Evolutionary conservation across 1,140 invertebrate genomes (phyloP), one percentile per base, ranked within the genome.

Genomic region (Neodiprion fabricii): DNA sequence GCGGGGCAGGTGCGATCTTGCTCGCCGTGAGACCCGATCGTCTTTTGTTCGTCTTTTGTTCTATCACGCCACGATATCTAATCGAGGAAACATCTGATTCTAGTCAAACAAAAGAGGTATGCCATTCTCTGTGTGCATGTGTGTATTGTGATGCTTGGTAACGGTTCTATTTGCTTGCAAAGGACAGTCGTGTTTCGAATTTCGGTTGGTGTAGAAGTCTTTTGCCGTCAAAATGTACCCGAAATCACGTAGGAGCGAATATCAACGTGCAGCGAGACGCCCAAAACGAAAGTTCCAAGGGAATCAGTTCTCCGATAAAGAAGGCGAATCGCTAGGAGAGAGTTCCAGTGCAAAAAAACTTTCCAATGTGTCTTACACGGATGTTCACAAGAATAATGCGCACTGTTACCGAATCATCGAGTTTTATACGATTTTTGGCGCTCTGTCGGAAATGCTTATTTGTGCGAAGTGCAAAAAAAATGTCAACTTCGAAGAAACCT

Each of bases 401-500:
- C 76, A 79, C 71, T 74, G 23, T n/a, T 80, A 80, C 49, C 70
- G 76, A n/a, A 77, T 80, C 40, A 77, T 80, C 40, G 78, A 79
- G 49, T 80, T 79, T 69, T n/a, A 78, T 17, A 75, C 76, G 67
- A 74, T 79, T 23, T 80, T 80, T 72, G 61, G 47, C 61, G 70
- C 68, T 12, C 12, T 79, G 17, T 12, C 75, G 7, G 72, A 79
- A 61, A 74, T 80, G 17, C 7, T 76, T 11, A 76, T 79, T 49
- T 80, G 77, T 49, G 72, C 71, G 49, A 8, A 40, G 11, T 80
- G 77, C 50, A 77, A 77, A 50, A 21, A 68, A 50, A 53, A 79
- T 49, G 69, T 79, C 48, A 77, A 76, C 11, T 80, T 80, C 50
- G 70, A 66, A 71, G 75, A 77, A 69, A 74, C 12, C 23, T 74